phyloP scores from a whole-genome alignment of 2,113 vertebrate species.

The Lampris incognitus region DNA sequence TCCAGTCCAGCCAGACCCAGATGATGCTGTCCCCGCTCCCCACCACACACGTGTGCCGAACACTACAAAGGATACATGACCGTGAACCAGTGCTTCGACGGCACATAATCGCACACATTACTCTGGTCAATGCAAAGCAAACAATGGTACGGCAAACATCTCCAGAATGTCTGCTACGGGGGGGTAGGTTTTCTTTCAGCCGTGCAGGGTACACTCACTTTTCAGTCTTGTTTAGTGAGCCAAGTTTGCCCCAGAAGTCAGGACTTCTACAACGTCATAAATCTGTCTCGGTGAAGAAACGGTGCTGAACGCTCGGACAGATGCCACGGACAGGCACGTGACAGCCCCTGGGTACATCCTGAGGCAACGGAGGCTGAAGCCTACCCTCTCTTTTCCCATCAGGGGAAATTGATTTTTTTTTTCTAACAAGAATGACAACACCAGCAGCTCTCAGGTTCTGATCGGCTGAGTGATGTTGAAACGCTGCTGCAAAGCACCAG shows the following conservation, averaged over 20 bases:
- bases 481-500: no score
- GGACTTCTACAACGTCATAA: slow-evolving; percentile 58
- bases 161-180: not conserved
- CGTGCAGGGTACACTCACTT: slow-evolving; percentile 18
- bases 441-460: not conserved
- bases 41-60: no score
- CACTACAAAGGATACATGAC: no score
- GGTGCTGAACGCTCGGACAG: slow-evolving; percentile 18
- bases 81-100: no score
- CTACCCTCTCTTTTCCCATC: no score
- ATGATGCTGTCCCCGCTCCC: no score
- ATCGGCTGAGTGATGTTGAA: no score
- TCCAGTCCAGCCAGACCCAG: no score
- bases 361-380: no score
- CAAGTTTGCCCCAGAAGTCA: slow-evolving; percentile 32
- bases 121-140: no score
- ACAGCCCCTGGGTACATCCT: no score
- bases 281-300: slow-evolving; percentile 42
- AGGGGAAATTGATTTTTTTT: slow-evolving; percentile 24
- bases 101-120: no score
- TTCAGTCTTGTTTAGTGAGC: slow-evolving; percentile 36
- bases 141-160: not conserved
- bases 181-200: not conserved
- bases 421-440: not conserved
- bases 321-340: slow-evolving; percentile 11